Base-by-base conservation (phyloP, 2,888 invertebrate species). In the Nemotelus nigrinus region DNA sequence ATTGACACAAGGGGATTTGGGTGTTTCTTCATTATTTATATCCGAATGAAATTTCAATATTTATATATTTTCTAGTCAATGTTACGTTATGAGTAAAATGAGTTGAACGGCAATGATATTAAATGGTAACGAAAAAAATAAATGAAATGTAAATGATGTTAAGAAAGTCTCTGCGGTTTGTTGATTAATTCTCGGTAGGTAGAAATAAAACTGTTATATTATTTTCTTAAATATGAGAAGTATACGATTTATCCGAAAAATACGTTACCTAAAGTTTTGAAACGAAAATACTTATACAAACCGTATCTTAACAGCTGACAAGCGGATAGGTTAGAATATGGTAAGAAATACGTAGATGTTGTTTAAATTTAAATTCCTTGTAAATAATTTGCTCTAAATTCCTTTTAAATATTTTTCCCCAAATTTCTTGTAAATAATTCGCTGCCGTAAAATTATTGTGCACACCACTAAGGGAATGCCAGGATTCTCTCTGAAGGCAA, bases 221-320 rank as follows among this genome's bases (percentile, higher is more conserved):
- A 43, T 7, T 7, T 25, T 60, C 25, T 60, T 8, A n/a, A n/a
- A 25, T 5, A 41, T 60, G 60, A 7, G 1, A 60, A 39, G 60
- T 60, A 60, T 60, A 60, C 60, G 60, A 60, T 60, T 60, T 60
- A 60, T 60, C 7, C 41, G 25, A 60, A 60, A 25, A 60, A 60
- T 60, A 60, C 41, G 25, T 57, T 60, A 25, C 25, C 25, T 25
- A 25, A 25, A 25, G 25, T 60, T 60, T 41, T 25, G 25, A 60
- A 6, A 57, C 7, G 41, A 41, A 39, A 60, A 60, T 60, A 41
- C 7, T 41, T 8, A 50, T 60, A 41, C 7, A 60, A 25, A 60
- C 7, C 39, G 41, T 60, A 60, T 60, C 39, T 60, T 60, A 60
- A 60, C 60, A 60, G 60, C 41, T 41, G 41, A 60, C 60, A 25